Evolutionary conservation across 2,797 vertebrate species (phyloP), one percentile per base, ranked within the genome.

Genomic region (Cetoscarus ocellatus): DNA sequence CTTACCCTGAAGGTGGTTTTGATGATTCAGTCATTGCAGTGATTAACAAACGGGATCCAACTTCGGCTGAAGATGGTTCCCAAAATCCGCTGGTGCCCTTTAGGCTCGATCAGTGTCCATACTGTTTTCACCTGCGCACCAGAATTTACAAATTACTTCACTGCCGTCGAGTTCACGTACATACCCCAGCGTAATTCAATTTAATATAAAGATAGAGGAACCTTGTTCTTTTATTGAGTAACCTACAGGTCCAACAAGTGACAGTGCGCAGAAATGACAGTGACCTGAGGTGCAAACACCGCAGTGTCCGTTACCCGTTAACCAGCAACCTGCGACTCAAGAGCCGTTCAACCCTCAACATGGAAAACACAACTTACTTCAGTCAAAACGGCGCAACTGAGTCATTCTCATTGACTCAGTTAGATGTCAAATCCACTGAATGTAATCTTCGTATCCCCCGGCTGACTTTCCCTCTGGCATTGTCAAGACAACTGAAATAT

Each of bases 1-100:
- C 93, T 92, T 80, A 94, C 94, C 92, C 91, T 42, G 65, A 64
- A 17, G 92, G 91, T 43, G 92, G 90, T 80, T 91, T 94, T 1
- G 82, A 80, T 49, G 87, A 71, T 38, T 92, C 88, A 38, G 81
- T 88, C 88, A 89, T 86, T 56, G 70, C 79, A 64, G 80, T 83
- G 69, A 82, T 68, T 62, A 48, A 6, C 13, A 44, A 13, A 50
- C 1, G 56, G 71, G 60, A 67, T 83, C 78, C 56, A 67, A 72
- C 57, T 69, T 73, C 60, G 66, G 76, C 60, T 61, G 58, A 62
- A 54, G 43, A 56, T 15, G 61, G 64, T 58, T 84, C 61, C 72
- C 64, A 54, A 57, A 77, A 51, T 64, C 62, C 64, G 42, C 76
- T 42, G 61, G 38, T 35, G 71, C 56, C 57, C 66, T 75, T 27